These are phyloP conservation scores for Oenanthe oenanthe DNA, from an alignment of 2,113 vertebrate genomes.

Conservation along the genomic window DNA sequence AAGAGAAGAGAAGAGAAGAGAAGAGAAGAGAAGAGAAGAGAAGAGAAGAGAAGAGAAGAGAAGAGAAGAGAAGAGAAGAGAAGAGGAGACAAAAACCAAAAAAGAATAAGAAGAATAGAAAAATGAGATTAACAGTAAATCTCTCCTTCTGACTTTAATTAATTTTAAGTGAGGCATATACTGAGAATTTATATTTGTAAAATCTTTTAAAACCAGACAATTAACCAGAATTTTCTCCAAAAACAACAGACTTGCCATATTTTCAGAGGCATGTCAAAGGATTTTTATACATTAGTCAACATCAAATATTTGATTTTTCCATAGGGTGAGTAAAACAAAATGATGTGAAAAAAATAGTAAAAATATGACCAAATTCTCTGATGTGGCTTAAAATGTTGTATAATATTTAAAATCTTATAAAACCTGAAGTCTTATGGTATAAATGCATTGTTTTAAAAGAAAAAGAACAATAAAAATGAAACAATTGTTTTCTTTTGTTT, in stretches of 20 bases:
- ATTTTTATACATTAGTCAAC: background rate
- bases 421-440: constrained; percentile 3
- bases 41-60: no score
- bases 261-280: background rate
- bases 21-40: no score
- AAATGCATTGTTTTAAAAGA: background rate
- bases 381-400: constrained; percentile 23
- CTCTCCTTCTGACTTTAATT: background rate
- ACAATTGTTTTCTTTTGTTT: background rate
- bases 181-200: background rate
- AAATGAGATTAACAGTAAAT: background rate
- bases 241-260: background rate
- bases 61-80: no score
- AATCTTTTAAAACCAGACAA: background rate
- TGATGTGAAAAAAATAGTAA: constrained; percentile 12
- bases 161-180: background rate
- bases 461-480: background rate
- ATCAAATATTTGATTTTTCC: constrained; percentile 40
- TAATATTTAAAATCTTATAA: constrained; percentile 22
- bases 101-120: background rate
- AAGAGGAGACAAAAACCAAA: background rate
- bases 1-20: rapidly evolving
- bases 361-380: constrained; percentile 15
- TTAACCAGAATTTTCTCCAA: background rate
- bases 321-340: background rate